Conservation (phyloP, 2,888 invertebrate species). For the Melanostoma scalare region DNA sequence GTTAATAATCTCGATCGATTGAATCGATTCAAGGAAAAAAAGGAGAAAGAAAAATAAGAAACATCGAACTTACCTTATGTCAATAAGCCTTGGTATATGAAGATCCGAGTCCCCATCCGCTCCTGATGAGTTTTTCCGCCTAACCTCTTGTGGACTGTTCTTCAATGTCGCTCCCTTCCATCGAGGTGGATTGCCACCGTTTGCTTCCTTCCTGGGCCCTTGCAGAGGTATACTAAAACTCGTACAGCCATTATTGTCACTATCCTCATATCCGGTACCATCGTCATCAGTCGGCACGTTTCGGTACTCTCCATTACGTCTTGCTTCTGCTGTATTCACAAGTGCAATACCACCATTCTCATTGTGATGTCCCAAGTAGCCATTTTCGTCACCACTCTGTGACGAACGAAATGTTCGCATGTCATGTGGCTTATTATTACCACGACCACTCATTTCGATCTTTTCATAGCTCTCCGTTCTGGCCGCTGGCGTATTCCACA, state of each 20-base stretch:
- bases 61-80: slow-evolving; percentile 84
- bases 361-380: slow-evolving; percentile 76
- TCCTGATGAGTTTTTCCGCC: slow-evolving; percentile 65
- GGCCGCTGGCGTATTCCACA: slow-evolving; percentile 81
- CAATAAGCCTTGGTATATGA: slow-evolving; percentile 86
- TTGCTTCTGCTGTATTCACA: slow-evolving; percentile 80
- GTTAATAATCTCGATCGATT: slow-evolving; percentile 17
- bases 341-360: slow-evolving; percentile 79
- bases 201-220: slow-evolving; percentile 40
- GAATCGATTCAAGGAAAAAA: background rate
- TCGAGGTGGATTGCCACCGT: slow-evolving; percentile 75
- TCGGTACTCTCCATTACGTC: slow-evolving; percentile 87
- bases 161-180: slow-evolving; percentile 76
- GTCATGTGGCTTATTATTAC: slow-evolving; percentile 74
- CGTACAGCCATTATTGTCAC: slow-evolving; percentile 76
- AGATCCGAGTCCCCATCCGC: slow-evolving; percentile 83
- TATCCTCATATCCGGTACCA: slow-evolving; percentile 85
- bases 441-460: slow-evolving; percentile 87
- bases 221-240: slow-evolving; percentile 71
- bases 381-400: slow-evolving; percentile 75
- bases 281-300: slow-evolving; percentile 88
- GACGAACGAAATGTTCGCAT: slow-evolving; percentile 69
- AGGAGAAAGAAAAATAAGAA: slow-evolving; percentile 39
- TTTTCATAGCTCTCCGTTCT: slow-evolving; percentile 89
- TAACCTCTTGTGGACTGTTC: slow-evolving; percentile 75